phyloP scores from a whole-genome alignment of 2,797 vertebrate species.

The Phataginus tricuspis region DNA sequence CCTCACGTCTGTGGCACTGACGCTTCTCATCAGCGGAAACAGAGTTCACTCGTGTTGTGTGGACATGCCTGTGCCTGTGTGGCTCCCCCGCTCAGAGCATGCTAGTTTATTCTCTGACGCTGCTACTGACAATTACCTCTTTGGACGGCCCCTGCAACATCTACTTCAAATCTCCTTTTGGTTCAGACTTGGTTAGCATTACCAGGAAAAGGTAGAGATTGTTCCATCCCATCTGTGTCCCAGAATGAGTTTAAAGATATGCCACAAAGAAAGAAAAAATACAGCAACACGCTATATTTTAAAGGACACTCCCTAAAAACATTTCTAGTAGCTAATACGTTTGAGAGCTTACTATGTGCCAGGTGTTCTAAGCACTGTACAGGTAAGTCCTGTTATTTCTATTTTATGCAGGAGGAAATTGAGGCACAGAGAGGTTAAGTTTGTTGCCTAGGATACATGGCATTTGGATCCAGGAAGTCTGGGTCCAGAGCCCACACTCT shows the following conservation, averaged over 20 bases:
- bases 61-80: neutral
- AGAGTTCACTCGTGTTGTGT: neutral
- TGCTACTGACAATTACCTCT: neutral
- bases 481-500: neutral
- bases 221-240: neutral
- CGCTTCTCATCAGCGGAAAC: neutral
- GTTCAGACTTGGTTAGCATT: neutral
- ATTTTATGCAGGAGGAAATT: neutral
- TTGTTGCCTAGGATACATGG: neutral
- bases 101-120: conserved; percentile 11
- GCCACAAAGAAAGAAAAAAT: neutral
- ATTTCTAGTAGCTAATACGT: neutral
- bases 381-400: neutral
- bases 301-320: neutral
- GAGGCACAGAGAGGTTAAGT: neutral
- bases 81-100: fast-evolving
- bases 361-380: neutral
- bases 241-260: neutral
- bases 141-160: neutral
- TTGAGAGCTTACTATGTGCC: neutral
- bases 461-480: neutral
- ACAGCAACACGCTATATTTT: neutral
- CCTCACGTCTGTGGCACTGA: neutral
- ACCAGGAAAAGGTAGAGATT: neutral
- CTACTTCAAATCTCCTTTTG: neutral